These are phyloP conservation scores for Drosophila lacertosa DNA, from an alignment of 1,140 invertebrate genomes.

Conservation along the genomic window DNA sequence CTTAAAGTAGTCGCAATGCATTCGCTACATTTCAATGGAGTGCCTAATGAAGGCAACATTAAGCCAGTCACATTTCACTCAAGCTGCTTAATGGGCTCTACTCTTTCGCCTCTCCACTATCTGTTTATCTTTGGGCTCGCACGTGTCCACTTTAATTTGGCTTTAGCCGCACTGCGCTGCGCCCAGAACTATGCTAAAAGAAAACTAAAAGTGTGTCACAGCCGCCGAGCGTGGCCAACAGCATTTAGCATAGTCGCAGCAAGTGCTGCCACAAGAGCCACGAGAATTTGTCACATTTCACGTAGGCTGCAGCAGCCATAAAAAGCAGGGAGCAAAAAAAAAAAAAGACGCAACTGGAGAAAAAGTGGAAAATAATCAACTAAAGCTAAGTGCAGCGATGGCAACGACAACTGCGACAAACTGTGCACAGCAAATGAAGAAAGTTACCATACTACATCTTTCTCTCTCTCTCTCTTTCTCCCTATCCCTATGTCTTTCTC, in stretches of 20 bases:
- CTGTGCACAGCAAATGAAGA: slow-evolving; percentile 73
- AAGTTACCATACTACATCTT: slow-evolving; percentile 37
- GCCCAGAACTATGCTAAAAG: slow-evolving; percentile 42
- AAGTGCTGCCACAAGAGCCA: slow-evolving; percentile 1
- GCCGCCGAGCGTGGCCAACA: slow-evolving; percentile 30
- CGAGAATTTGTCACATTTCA: slow-evolving; percentile 70
- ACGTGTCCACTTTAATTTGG: slow-evolving; percentile 73
- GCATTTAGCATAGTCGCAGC: slow-evolving; percentile 41
- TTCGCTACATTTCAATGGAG: slow-evolving; percentile 66
- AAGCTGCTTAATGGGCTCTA: not conserved
- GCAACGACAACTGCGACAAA: slow-evolving; percentile 67
- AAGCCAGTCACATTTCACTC: slow-evolving; percentile 21
- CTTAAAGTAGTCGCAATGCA: slow-evolving; percentile 59
- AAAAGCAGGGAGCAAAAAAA: slow-evolving; percentile 2
- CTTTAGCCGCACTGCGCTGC: slow-evolving; percentile 56
- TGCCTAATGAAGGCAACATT: slow-evolving; percentile 56
- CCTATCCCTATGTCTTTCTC: not conserved
- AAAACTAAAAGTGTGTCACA: slow-evolving; percentile 61
- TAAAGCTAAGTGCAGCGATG: slow-evolving; percentile 49
- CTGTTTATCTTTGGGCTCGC: slow-evolving; percentile 30
- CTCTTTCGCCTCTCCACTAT: not conserved
- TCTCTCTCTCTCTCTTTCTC: not conserved
- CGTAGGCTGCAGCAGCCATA: slow-evolving; percentile 56
- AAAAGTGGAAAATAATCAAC: slow-evolving; percentile 66
- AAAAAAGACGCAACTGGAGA: slow-evolving; percentile 16